These are phyloP conservation scores for Mythimna albipuncta DNA, from an alignment of 2,888 invertebrate genomes.

Conservation along the genomic window DNA sequence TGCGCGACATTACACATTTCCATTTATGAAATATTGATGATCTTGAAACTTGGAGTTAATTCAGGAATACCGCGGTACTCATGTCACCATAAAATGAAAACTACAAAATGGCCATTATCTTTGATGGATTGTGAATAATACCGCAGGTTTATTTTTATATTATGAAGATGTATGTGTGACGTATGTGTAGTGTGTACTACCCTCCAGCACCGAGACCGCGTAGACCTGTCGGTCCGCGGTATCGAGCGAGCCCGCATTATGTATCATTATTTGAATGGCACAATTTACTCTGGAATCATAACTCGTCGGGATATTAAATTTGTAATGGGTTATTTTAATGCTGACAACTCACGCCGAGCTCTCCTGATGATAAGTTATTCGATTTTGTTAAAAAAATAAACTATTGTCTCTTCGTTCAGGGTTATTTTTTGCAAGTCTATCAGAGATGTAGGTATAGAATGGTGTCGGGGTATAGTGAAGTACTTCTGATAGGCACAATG, in stretches of 20 bases:
- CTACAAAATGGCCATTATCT: slow-evolving; percentile 40
- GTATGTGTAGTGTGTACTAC: slow-evolving; percentile 41
- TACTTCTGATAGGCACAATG: slow-evolving; percentile 35
- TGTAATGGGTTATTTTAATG: slow-evolving; percentile 83
- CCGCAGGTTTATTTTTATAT: slow-evolving; percentile 17
- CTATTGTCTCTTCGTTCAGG: slow-evolving; percentile 15
- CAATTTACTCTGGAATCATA: slow-evolving; percentile 86
- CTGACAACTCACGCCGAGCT: slow-evolving; percentile 72
- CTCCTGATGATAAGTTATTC: slow-evolving; percentile 66
- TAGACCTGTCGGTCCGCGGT: slow-evolving; percentile 69
- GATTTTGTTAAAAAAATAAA: slow-evolving; percentile 52
- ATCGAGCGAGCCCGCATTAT: slow-evolving; percentile 85
- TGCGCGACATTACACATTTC: slow-evolving; percentile 43
- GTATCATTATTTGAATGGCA: slow-evolving; percentile 88
- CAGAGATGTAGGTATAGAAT: not conserved
- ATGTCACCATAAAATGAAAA: slow-evolving; percentile 49
- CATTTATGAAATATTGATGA: slow-evolving; percentile 53
- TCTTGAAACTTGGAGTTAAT: slow-evolving; percentile 35
- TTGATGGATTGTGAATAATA: slow-evolving; percentile 53
- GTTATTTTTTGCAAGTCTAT: slow-evolving; percentile 17
- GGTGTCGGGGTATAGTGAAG: slow-evolving; percentile 10
- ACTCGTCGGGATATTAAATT: slow-evolving; percentile 82
- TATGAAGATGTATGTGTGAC: slow-evolving; percentile 13
- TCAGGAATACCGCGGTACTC: slow-evolving; percentile 20
- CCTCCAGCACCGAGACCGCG: slow-evolving; percentile 63